These are phyloP conservation scores for Latrodectus elegans DNA, from an alignment of 2,888 invertebrate species.

Conservation along the genomic window DNA sequence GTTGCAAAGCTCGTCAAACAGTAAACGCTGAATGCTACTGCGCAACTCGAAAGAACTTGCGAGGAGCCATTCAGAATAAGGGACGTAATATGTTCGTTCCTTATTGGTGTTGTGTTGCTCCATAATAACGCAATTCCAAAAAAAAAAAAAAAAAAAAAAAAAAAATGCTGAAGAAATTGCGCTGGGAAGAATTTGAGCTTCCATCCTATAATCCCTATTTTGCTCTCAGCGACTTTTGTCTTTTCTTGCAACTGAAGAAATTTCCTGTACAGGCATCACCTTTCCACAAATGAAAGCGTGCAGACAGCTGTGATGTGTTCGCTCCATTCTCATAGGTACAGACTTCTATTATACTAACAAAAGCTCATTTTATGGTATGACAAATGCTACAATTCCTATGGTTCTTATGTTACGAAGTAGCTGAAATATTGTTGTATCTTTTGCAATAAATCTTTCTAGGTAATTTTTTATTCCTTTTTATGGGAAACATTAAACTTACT, in stretches of 20 bases:
- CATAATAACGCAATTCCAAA: not conserved
- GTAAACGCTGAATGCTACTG: slow-evolving; percentile 1
- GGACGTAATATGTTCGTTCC: not conserved
- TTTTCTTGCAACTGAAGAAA: not conserved
- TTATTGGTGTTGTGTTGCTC: not conserved
- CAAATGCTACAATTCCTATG: too few relatives aligned
- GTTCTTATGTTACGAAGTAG: too few relatives aligned
- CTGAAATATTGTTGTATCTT: too few relatives aligned
- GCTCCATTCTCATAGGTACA: too few relatives aligned
- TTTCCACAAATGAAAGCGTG: too few relatives aligned
- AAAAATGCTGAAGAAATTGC: not conserved
- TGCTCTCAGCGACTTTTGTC: not conserved
- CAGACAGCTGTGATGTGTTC: too few relatives aligned
- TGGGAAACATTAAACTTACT: too few relatives aligned
- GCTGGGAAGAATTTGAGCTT: not conserved
- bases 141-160: too few relatives aligned
- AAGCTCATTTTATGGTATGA: too few relatives aligned
- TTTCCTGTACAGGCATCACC: slow-evolving; percentile 4
- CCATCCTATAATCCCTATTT: not conserved
- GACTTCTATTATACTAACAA: too few relatives aligned
- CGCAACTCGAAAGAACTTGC: not conserved
- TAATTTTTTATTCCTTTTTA: too few relatives aligned
- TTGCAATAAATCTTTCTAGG: too few relatives aligned
- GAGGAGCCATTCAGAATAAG: not conserved
- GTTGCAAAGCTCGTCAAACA: not conserved